These are phyloP conservation scores for Pteria penguin DNA, from an alignment of 2,888 invertebrate species.

Conservation along the genomic window DNA sequence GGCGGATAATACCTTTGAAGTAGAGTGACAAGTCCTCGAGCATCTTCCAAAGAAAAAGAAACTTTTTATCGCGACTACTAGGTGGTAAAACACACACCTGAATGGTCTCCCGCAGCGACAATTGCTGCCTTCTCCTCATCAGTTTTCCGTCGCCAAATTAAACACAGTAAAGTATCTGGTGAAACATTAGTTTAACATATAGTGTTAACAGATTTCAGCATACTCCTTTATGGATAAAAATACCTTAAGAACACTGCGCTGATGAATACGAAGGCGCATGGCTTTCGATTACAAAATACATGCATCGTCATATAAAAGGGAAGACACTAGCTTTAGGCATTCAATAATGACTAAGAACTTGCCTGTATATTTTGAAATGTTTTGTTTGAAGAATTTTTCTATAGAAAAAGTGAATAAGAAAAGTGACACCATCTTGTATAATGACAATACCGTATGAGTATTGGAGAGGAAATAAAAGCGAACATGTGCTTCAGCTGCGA, in stretches of 20 bases:
- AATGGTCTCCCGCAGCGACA: conserved; percentile 30
- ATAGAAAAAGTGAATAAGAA: not conserved
- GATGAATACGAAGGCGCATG: too few relatives aligned
- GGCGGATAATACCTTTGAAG: not conserved
- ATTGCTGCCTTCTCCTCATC: conserved; percentile 27
- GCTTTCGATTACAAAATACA: too few relatives aligned
- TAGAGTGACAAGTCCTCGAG: not conserved
- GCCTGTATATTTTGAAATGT: too few relatives aligned
- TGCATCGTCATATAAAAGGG: too few relatives aligned
- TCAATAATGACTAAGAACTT: too few relatives aligned
- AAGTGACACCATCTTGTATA: not conserved
- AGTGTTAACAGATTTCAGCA: not conserved
- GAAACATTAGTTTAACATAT: not conserved
- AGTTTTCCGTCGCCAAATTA: conserved; percentile 14
- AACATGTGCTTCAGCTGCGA: not conserved
- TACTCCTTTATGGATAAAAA: too few relatives aligned
- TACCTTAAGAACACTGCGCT: too few relatives aligned
- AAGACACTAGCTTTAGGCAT: too few relatives aligned
- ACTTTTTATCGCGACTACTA: not conserved
- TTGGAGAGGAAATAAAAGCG: not conserved
- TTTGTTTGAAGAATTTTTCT: not conserved
- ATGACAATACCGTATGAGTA: not conserved
- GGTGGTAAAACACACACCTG: conserved; percentile 27
- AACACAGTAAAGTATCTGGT: conserved; percentile 24
- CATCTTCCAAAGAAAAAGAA: not conserved